A percentile compares a stretch with the other conserved stretches of the same genome.
Conservation (phyloP, 2,797 vertebrate species). For the Chelonia mydas region DNA sequence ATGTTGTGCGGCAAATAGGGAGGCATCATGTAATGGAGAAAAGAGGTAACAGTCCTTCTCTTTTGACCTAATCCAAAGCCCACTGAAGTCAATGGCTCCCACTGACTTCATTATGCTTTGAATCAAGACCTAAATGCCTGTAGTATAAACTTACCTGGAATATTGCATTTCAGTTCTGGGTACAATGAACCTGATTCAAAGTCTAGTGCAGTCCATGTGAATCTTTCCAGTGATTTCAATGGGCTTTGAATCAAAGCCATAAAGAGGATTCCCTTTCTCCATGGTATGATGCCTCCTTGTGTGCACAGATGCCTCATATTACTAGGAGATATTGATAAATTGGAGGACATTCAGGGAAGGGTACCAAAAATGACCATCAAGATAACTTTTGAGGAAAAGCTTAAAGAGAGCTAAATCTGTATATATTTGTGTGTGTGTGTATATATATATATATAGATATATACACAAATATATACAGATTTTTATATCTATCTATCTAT, state of each 20-base stretch:
- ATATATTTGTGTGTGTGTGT: background rate
- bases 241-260: fast-evolving
- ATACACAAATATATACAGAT: no score
- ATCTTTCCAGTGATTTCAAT: background rate
- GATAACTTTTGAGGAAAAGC: background rate
- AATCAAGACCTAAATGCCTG: background rate
- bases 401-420: background rate
- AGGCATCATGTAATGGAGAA: background rate
- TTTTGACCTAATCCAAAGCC: background rate
- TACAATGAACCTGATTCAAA: background rate
- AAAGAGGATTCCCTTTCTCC: background rate
- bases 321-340: background rate
- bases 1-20: background rate
- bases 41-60: background rate
- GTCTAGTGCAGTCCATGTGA: fast-evolving
- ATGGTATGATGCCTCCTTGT: background rate
- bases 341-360: background rate
- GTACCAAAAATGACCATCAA: background rate
- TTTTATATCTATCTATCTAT: no score
- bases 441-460: no score
- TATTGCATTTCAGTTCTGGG: background rate
- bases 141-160: background rate
- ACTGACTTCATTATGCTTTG: background rate
- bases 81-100: fast-evolving
- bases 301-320: background rate